Evolutionary conservation across 2,113 vertebrate genomes (phyloP), one percentile per base, ranked within the genome.

Genomic region (Ondatra zibethicus): DNA sequence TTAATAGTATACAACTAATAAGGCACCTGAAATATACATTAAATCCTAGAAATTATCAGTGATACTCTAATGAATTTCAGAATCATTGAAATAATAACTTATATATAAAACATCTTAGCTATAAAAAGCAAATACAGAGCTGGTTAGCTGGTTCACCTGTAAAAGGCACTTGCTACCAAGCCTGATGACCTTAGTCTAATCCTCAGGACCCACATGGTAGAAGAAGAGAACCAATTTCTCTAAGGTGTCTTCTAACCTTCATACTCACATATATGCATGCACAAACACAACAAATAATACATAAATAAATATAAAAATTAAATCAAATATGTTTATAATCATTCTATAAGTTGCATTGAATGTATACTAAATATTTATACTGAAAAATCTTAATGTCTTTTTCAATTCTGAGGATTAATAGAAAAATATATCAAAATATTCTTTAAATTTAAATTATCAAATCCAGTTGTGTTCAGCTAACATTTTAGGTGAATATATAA

Each of bases 381-480:
- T 91, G 82, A 72, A 86, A 29, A 33, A 68, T 16, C 31, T 33
- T 68, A 68, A 68, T 58, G 73, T 77, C 33, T 58, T 47, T 93
- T 66, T 81, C 39, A 82, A 75, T 85, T 95, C 42, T 90, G 21
- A 92, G 1, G 17, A 87, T 87, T 61, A 78, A 91, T 82, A 93
- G 73, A 68, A 92, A 95, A 93, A 87, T 52, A 87, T 58, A 72
- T 92, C 96, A 73, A 13, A 72, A 72, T 76, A 86, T 89, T 93
- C 89, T 36, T 63, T 25, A 63, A 63, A 5, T 65, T 11, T 31
- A 50, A 77, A 77, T 50, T 47, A 77, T 31, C 9, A 75, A 31
- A 45, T 52, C 14, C 72, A 7, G 13, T 39, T 61, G 39, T 42
- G 13, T 63, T 84, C 9, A 84, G 55, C 25, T 5, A 61, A 63